Conservation (phyloP, 2,888 invertebrate species). For the Allophyes oxyacanthae region DNA sequence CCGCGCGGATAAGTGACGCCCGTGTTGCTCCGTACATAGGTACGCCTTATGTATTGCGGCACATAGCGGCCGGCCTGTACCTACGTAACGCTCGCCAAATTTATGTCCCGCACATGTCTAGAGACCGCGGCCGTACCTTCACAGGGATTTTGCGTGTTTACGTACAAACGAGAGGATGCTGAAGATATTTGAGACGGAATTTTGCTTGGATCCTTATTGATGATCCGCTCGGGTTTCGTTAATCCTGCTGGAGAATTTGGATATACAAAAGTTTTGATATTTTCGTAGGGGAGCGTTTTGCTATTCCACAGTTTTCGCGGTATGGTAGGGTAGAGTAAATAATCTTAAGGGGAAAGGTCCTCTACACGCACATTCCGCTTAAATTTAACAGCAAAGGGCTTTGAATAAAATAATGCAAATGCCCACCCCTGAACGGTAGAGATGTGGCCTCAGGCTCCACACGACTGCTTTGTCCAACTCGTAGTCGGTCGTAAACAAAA, state of each 20-base stretch:
- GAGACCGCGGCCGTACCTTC: slow-evolving; percentile 88
- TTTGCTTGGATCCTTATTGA: slow-evolving; percentile 85
- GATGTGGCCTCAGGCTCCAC: slow-evolving; percentile 61
- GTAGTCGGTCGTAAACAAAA: slow-evolving; percentile 80
- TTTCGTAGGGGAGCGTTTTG: slow-evolving; percentile 14
- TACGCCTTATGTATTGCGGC: slow-evolving; percentile 84
- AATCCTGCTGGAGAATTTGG: slow-evolving; percentile 61
- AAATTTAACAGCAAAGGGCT: slow-evolving; percentile 64
- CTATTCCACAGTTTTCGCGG: slow-evolving; percentile 20
- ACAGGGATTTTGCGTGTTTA: slow-evolving; percentile 89
- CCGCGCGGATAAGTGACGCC: slow-evolving; percentile 89
- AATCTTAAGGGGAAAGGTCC: slow-evolving; percentile 34
- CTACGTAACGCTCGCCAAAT: slow-evolving; percentile 88
- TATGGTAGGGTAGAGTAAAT: slow-evolving; percentile 21
- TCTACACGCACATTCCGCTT: slow-evolving; percentile 31
- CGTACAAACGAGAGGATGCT: slow-evolving; percentile 79
- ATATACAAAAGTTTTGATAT: slow-evolving; percentile 42
- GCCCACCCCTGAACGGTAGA: slow-evolving; percentile 59
- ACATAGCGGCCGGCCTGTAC: slow-evolving; percentile 86
- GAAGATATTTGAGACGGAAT: slow-evolving; percentile 86
- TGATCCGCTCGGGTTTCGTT: slow-evolving; percentile 72
- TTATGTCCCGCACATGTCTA: slow-evolving; percentile 89
- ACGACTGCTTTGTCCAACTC: slow-evolving; percentile 67
- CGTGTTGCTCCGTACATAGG: slow-evolving; percentile 86
- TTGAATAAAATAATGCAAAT: slow-evolving; percentile 72